Base-by-base conservation (phyloP, 92 coral and sea anemone species). In the Blastomussa wellsi region DNA sequence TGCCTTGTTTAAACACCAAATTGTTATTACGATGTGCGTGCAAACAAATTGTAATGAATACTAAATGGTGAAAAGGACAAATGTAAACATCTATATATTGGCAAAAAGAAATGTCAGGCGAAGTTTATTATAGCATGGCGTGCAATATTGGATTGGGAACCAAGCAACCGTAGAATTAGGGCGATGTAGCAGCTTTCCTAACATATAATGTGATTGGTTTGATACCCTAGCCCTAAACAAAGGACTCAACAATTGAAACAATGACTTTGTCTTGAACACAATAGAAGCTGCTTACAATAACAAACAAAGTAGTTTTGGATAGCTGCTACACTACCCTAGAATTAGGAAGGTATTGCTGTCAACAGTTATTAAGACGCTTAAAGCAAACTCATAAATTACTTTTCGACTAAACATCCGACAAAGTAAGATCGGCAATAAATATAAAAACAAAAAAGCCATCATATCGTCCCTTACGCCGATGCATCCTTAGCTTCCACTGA, bases 371-470 rank as follows among this genome's bases (percentile, higher is more conserved):
- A 62, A 19, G 28, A 70, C 15, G 20, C 75, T 70, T 70, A 70
- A n/a, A 3, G 75, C 26, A 70, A 37, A 70, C 75, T 70, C 74
- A 69, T 69, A 42, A 70, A 70, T 70, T 70, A 70, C 28, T 17
- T 17, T 70, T 70, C 44, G 37, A 20, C 22, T 70, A 36, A 35
- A 33, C 29, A 6, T 70, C 75, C 44, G 44, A 19, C 75, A 37
- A 14, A 37, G 28, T 70, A 38, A 35, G 22, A 38, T 20, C 19
- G 22, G 35, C 36, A 24, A 36, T 70, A 5, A 38, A 37, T 35
- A 14, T 36, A 70, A 70, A 36, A 70, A 36, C 41, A 70, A 15
- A 70, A 15, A 70, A 12, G 1, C 48, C 75, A 2, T 48, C 24
- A 32, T 70, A 9, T 14, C 19, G 22, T 16, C 5, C n/a, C n/a